Percentiles rank a stretch among this genome's conserved stretches.
Evolutionary conservation across 92 coral and sea anemone genomes (phyloP).

Genomic region (Blastomussa wellsi): DNA sequence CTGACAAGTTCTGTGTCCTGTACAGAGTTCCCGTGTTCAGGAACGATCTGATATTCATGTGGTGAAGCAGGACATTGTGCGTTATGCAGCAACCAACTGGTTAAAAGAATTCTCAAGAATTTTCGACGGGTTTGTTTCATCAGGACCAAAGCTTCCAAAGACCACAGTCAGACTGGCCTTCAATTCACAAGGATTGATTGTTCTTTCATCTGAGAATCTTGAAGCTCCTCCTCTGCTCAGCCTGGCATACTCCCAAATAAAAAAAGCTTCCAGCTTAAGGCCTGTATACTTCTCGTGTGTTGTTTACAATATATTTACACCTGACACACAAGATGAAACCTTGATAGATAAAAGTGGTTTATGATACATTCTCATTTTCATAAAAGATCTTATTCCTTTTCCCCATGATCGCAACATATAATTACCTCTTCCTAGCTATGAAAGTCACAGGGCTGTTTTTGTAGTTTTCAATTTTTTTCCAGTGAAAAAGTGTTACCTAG

Average conservation of each 20-base stretch:
- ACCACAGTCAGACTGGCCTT: constrained; percentile 58
- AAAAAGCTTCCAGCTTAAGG: constrained; percentile 48
- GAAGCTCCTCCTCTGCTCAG: constrained; percentile 35
- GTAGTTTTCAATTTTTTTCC: no score
- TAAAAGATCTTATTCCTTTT: neutral
- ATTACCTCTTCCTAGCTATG: no score
- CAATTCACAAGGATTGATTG: constrained; percentile 61
- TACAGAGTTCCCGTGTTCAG: constrained; percentile 50
- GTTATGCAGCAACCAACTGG: constrained; percentile 64
- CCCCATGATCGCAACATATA: no score
- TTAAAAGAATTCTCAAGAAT: constrained; percentile 72
- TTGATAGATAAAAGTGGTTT: no score
- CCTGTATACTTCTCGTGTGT: neutral
- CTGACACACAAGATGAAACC: no score
- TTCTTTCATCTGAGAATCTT: constrained; percentile 22
- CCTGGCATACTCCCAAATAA: constrained; percentile 53
- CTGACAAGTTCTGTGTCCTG: neutral
- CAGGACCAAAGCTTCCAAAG: constrained; percentile 71
- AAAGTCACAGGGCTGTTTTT: no score
- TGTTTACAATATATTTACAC: no score
- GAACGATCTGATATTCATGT: constrained; percentile 24
- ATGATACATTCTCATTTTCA: neutral
- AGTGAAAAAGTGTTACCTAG: no score
- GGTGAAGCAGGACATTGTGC: constrained; percentile 63
- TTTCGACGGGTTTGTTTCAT: constrained; percentile 67